A percentile compares a stretch with the other conserved stretches of the same genome.
These are phyloP conservation scores for Macrobrachium nipponense DNA, from an alignment of 1,140 invertebrate genomes.

Conservation along the genomic window DNA sequence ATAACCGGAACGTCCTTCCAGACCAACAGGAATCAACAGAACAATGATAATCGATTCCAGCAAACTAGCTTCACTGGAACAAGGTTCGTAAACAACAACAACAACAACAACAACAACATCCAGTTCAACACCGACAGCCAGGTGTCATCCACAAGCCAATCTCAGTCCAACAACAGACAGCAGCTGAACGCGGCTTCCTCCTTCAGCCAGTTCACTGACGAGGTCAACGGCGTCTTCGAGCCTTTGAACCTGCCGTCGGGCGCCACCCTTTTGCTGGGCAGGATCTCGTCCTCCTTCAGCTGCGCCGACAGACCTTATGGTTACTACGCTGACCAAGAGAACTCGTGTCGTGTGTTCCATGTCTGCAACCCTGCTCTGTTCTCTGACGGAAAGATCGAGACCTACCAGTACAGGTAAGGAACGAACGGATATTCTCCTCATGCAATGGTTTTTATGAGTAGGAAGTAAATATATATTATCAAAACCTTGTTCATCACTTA, in stretches of 20 bases:
- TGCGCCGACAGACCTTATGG: slow-evolving; percentile 82
- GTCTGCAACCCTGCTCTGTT: too few relatives aligned
- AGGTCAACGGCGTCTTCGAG: too few relatives aligned
- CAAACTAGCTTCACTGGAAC: too few relatives aligned
- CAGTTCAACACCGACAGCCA: background rate
- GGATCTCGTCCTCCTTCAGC: slow-evolving; percentile 74
- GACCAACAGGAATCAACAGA: too few relatives aligned
- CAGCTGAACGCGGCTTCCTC: too few relatives aligned
- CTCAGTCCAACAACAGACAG: too few relatives aligned
- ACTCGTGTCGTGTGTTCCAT: slow-evolving; percentile 82
- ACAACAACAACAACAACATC: too few relatives aligned
- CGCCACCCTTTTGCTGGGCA: slow-evolving; percentile 23
- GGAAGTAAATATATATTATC: background rate
- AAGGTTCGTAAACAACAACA: too few relatives aligned
- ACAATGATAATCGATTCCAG: too few relatives aligned
- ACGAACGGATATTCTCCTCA: background rate
- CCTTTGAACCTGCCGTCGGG: slow-evolving; percentile 26
- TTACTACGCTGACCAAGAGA: slow-evolving; percentile 87
- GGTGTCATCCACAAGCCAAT: background rate
- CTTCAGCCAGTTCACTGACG: too few relatives aligned
- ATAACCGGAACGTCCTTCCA: too few relatives aligned
- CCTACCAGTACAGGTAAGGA: slow-evolving; percentile 35
- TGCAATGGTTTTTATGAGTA: background rate
- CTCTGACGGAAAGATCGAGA: background rate
- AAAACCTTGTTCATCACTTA: too few relatives aligned